Percentiles rank a stretch among this genome's conserved stretches.
Evolutionary conservation across 1,140 invertebrate genomes (phyloP).

Genomic region (Coenobita brevimanus): DNA sequence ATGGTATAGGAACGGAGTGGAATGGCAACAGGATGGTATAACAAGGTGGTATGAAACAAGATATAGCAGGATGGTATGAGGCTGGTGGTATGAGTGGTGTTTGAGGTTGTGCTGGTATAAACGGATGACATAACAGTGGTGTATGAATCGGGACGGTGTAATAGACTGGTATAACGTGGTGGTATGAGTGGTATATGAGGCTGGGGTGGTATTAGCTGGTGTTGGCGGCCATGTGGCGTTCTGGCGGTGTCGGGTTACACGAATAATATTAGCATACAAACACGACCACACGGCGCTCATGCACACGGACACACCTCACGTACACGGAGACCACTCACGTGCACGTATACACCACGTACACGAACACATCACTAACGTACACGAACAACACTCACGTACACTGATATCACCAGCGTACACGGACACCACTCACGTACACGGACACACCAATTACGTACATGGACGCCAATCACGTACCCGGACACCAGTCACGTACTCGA

Average conservation of each 20-base stretch:
- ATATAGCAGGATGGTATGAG: too few species aligned
- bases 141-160: too few species aligned
- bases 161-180: too few species aligned
- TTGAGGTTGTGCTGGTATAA: too few species aligned
- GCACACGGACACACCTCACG: neutral
- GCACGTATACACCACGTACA: conserved; percentile 1
- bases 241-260: conserved; percentile 23
- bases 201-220: neutral
- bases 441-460: neutral
- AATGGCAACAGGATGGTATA: too few species aligned
- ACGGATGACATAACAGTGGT: too few species aligned
- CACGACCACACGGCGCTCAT: conserved; percentile 7
- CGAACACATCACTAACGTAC: conserved; percentile 12
- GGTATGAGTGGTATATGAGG: too few species aligned
- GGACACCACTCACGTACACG: neutral
- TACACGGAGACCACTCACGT: neutral
- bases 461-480: neutral
- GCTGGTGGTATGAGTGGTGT: too few species aligned
- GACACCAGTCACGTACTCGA: neutral
- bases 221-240: conserved; percentile 22
- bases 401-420: too few species aligned
- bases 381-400: neutral
- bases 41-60: too few species aligned
- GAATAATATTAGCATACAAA: conserved; percentile 59
- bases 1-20: too few species aligned